Percentiles rank a stretch among this genome's conserved stretches.
These are phyloP conservation scores for Lophochroa leadbeateri DNA, from an alignment of 2,113 vertebrate species.

Conservation along the genomic window DNA sequence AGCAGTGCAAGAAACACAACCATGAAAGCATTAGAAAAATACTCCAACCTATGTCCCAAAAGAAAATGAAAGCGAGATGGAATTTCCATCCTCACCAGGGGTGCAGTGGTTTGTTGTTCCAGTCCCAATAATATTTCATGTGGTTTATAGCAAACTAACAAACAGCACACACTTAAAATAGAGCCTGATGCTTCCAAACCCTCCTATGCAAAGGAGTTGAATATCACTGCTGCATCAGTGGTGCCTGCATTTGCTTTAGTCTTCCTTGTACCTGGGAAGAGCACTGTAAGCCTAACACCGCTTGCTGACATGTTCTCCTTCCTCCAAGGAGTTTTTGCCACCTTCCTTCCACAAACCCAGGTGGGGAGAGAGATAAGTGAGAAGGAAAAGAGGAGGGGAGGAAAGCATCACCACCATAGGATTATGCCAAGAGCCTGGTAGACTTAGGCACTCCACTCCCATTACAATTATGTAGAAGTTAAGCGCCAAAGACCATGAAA, in stretches of 20 bases:
- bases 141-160: neutral
- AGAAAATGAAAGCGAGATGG: neutral
- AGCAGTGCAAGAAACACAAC: neutral
- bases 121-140: neutral
- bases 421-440: neutral
- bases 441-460: neutral
- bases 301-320: neutral
- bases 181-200: neutral
- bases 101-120: neutral
- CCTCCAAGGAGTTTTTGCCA: neutral
- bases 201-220: neutral
- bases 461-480: neutral
- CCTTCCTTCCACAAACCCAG: neutral
- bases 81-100: neutral
- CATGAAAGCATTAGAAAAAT: neutral
- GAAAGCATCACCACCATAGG: neutral
- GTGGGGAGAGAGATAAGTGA: neutral
- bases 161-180: neutral
- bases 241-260: neutral
- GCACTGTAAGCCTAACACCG: neutral
- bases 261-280: neutral
- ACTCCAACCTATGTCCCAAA: fast-evolving
- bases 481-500: neutral
- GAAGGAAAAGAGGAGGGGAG: neutral
- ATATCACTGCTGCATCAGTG: neutral